These are phyloP conservation scores for Embidobia sp. DNA, from an alignment of 2,888 invertebrate species.

Conservation along the genomic window DNA sequence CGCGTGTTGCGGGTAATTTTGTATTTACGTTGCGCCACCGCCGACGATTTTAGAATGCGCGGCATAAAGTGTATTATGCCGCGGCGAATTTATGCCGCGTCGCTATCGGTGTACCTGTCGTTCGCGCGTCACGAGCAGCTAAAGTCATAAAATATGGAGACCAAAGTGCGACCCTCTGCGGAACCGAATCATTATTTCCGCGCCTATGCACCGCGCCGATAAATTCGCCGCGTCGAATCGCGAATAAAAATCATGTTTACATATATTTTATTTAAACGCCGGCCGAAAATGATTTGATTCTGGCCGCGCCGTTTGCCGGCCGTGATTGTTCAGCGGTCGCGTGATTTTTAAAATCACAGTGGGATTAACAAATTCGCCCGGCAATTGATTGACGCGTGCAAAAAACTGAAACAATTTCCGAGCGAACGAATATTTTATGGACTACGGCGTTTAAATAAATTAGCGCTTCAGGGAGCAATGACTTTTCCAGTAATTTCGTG, in stretches of 20 bases:
- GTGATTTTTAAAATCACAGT: no score
- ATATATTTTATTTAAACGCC: slow-evolving; percentile 30
- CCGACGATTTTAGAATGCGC: no score
- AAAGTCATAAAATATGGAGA: slow-evolving; percentile 55
- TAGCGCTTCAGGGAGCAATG: no score
- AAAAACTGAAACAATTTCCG: no score
- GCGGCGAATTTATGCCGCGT: slow-evolving; percentile 47
- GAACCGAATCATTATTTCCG: slow-evolving; percentile 58
- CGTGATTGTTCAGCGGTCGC: no score
- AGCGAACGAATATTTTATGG: no score
- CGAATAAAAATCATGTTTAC: slow-evolving; percentile 32
- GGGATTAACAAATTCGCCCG: no score
- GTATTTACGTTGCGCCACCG: slow-evolving; percentile 29
- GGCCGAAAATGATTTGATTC: slow-evolving; percentile 4
- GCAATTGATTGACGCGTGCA: no score
- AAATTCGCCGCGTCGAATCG: slow-evolving; percentile 7
- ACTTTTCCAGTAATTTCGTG: no score
- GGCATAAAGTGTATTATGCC: slow-evolving; percentile 45
- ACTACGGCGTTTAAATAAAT: no score
- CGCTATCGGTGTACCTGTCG: slow-evolving; percentile 51
- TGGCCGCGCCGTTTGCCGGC: not conserved
- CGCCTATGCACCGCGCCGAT: slow-evolving; percentile 21
- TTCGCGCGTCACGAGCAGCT: slow-evolving; percentile 49
- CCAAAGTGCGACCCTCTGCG: slow-evolving; percentile 39
- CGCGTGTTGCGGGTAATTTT: slow-evolving; percentile 40